Conservation (phyloP, 2,888 invertebrate species). For the Erebia epiphron region DNA sequence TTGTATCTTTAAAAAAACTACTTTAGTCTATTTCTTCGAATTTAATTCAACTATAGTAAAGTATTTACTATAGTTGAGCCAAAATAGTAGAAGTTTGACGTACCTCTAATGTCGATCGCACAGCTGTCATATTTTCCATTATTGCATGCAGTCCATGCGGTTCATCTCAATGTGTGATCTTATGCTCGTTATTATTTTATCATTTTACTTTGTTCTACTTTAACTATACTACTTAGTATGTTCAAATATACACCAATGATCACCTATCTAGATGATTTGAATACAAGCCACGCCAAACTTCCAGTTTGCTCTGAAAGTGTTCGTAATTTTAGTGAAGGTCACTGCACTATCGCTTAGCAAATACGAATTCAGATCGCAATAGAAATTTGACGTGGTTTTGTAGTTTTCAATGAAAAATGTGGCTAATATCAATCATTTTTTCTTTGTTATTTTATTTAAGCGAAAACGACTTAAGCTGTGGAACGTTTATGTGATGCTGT, state of each 20-base stretch:
- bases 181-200: too few species aligned
- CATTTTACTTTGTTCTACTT: neutral
- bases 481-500: constrained; percentile 49
- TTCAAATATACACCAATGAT: neutral
- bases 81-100: too few species aligned
- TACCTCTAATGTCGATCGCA: too few species aligned
- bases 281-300: neutral
- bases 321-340: neutral
- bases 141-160: too few species aligned
- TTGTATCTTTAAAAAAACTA: neutral
- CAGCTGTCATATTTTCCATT: too few species aligned
- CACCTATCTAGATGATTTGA: neutral
- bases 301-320: neutral
- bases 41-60: neutral
- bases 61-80: too few species aligned
- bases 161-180: neutral
- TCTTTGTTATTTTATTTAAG: constrained; percentile 33
- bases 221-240: neutral
- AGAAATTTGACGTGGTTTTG: neutral
- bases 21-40: neutral
- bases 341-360: neutral
- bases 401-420: constrained; percentile 16
- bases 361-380: neutral
- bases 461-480: constrained; percentile 47
- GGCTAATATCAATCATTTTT: constrained; percentile 25